Conservation (phyloP, 23 tunicate genomes). For the Styela plicata region DNA sequence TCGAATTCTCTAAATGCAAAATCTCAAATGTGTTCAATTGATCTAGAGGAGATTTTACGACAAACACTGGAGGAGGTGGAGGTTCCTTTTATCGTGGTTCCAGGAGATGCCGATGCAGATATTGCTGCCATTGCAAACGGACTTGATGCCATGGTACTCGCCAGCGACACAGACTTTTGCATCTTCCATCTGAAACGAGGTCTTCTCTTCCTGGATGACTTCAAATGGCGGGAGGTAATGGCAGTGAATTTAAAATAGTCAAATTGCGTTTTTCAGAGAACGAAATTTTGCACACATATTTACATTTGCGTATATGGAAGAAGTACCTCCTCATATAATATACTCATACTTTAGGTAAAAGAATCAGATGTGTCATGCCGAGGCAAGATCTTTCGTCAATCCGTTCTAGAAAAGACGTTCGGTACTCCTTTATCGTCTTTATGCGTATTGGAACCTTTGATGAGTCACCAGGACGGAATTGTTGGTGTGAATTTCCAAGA, state of each 20-base stretch:
- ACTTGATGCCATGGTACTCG: conserved; percentile 4
- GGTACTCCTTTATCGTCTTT: neutral
- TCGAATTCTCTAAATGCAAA: neutral
- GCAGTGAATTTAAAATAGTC: neutral
- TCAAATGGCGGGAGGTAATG: conserved; percentile 5
- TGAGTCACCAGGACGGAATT: neutral
- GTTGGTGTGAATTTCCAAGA: neutral
- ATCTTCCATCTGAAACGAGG: neutral
- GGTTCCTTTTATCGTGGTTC: conserved; percentile 13
- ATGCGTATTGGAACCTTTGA: neutral
- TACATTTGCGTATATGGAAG: neutral
- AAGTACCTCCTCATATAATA: neutral
- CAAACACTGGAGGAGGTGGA: conserved; percentile 3
- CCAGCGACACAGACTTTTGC: conserved; percentile 13
- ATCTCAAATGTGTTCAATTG: too few relatives aligned
- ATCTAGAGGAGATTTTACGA: conserved; percentile 10
- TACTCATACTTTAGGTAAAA: neutral
- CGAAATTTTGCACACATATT: neutral
- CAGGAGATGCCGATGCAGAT: conserved; percentile 8
- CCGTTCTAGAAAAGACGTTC: neutral
- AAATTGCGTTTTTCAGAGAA: neutral
- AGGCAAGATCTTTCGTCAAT: neutral
- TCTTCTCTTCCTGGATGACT: neutral
- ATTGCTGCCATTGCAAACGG: conserved; percentile 16
- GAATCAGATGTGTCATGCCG: neutral